phyloP scores from a whole-genome alignment of 2,113 vertebrate genomes.

The Calypte anna region DNA sequence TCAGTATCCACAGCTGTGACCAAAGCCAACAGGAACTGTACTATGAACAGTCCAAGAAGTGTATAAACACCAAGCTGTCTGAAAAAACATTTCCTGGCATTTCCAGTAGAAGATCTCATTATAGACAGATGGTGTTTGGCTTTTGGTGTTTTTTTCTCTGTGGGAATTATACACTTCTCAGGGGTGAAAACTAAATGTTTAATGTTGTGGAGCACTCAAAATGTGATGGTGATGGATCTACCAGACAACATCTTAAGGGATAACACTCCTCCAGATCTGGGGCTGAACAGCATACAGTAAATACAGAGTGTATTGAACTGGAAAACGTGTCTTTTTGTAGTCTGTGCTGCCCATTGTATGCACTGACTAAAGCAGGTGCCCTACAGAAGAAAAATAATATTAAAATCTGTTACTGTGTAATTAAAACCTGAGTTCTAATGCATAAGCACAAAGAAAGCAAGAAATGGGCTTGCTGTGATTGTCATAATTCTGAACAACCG shows the following conservation, averaged over 20 bases:
- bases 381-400: not conserved
- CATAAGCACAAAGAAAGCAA: constrained; percentile 33
- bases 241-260: not conserved
- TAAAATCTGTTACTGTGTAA: not conserved
- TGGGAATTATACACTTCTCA: not conserved
- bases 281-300: not conserved
- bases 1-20: not conserved
- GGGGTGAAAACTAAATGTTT: not conserved
- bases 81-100: not conserved
- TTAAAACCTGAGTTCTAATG: constrained; percentile 29
- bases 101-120: not conserved
- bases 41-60: not conserved
- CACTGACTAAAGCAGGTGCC: not conserved
- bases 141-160: not conserved
- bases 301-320: not conserved
- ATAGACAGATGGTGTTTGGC: not conserved
- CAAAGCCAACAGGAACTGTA: not conserved
- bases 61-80: not conserved
- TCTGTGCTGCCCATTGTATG: not conserved
- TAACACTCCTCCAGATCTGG: not conserved
- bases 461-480: not conserved
- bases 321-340: not conserved
- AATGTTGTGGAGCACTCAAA: not conserved
- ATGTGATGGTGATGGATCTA: not conserved
- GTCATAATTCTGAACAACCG: not conserved